These are phyloP conservation scores for Phataginus tetradactyla DNA, from an alignment of 2,797 vertebrate genomes.

Conservation along the genomic window DNA sequence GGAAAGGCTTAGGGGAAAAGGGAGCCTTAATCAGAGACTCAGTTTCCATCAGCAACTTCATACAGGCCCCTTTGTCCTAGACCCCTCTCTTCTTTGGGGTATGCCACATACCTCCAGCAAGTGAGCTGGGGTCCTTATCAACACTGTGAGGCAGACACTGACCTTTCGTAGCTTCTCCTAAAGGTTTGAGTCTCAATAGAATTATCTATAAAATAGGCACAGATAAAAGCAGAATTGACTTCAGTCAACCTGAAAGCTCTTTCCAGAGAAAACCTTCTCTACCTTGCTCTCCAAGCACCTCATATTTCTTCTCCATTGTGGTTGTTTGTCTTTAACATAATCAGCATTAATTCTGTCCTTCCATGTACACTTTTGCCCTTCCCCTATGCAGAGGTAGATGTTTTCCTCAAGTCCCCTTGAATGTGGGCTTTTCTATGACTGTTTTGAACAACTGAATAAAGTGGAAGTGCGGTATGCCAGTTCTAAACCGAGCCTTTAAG, in stretches of 20 bases:
- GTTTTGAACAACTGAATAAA: not conserved
- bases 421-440: not conserved
- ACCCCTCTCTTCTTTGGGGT: not conserved
- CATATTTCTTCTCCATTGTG: not conserved
- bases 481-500: not conserved
- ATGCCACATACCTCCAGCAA: not conserved
- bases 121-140: not conserved
- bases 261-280: not conserved
- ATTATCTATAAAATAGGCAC: not conserved
- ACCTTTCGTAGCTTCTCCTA: not conserved
- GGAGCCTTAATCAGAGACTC: not conserved
- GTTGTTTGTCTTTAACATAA: not conserved
- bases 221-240: not conserved
- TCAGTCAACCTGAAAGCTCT: not conserved
- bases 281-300: not conserved
- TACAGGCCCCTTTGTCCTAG: not conserved
- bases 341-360: slow-evolving; percentile 6
- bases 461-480: not conserved
- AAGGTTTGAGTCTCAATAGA: not conserved
- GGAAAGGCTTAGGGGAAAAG: slow-evolving; percentile 18
- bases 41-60: not conserved
- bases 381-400: not conserved
- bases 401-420: not conserved
- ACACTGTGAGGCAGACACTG: not conserved
- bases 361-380: not conserved